Conservation (phyloP, 2,888 invertebrate species). For the Rotaria socialis region DNA sequence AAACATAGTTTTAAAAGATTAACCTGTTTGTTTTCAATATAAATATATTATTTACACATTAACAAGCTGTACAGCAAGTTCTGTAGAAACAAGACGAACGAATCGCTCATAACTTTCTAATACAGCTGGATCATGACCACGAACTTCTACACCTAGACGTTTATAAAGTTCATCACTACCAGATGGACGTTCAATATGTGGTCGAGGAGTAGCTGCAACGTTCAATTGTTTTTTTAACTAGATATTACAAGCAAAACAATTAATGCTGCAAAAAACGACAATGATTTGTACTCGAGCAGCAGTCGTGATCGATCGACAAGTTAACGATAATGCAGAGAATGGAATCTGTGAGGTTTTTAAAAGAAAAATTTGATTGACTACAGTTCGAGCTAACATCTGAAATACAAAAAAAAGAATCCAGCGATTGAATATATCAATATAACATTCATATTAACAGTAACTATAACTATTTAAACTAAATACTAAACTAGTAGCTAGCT, state of each 20-base stretch:
- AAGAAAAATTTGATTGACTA: neutral
- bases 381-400: neutral
- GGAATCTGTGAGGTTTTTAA: neutral
- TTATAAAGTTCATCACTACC: slow-evolving; percentile 41
- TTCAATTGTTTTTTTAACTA: slow-evolving; percentile 10
- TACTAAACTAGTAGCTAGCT: no score
- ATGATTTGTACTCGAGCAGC: neutral
- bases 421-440: neutral
- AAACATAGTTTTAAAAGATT: neutral
- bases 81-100: slow-evolving; percentile 72
- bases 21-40: neutral
- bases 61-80: slow-evolving; percentile 70
- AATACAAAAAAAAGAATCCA: neutral
- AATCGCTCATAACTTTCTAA: slow-evolving; percentile 82
- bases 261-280: neutral
- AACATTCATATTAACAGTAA: neutral
- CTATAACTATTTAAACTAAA: no score
- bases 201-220: neutral
- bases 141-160: slow-evolving; percentile 76
- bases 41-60: slow-evolving; percentile 50
- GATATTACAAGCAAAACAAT: neutral
- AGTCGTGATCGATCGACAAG: neutral
- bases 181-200: neutral
- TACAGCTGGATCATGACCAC: slow-evolving; percentile 80
- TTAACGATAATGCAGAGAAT: neutral